Conservation (phyloP, 2,888 invertebrate species). For the Auanema freiburgensis region DNA sequence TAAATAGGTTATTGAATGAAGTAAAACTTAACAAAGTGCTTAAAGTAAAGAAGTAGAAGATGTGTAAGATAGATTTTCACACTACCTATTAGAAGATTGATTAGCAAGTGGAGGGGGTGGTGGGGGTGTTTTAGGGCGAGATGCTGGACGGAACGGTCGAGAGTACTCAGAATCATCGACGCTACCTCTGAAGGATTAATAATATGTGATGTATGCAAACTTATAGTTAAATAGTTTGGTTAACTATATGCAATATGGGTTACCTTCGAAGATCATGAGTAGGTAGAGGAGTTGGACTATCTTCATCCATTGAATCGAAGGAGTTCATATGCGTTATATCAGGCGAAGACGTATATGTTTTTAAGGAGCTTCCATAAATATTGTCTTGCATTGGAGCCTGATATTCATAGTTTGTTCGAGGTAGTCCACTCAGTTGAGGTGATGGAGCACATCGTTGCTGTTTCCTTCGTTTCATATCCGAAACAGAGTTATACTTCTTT, state of each 20-base stretch:
- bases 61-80: neutral
- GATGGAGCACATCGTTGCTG: conserved; percentile 63
- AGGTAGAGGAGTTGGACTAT: conserved; percentile 26
- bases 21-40: too few species aligned
- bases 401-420: conserved; percentile 25
- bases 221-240: neutral
- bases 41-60: neutral
- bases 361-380: conserved; percentile 35
- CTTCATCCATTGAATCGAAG: conserved; percentile 45
- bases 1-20: neutral
- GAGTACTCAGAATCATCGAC: conserved; percentile 47
- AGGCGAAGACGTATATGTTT: conserved; percentile 31
- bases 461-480: conserved; percentile 89
- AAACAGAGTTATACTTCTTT: conserved; percentile 84
- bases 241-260: too few species aligned
- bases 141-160: conserved; percentile 44
- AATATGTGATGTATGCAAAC: conserved; percentile 11
- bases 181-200: conserved; percentile 18
- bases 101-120: conserved; percentile 35
- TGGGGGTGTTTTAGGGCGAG: conserved; percentile 67
- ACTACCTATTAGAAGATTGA: neutral
- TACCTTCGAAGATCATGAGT: conserved; percentile 19
- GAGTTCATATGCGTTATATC: conserved; percentile 36
- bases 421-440: conserved; percentile 22
- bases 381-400: conserved; percentile 20